These are phyloP conservation scores for Paratilapia polleni DNA, from an alignment of 2,113 vertebrate genomes.

Conservation along the genomic window DNA sequence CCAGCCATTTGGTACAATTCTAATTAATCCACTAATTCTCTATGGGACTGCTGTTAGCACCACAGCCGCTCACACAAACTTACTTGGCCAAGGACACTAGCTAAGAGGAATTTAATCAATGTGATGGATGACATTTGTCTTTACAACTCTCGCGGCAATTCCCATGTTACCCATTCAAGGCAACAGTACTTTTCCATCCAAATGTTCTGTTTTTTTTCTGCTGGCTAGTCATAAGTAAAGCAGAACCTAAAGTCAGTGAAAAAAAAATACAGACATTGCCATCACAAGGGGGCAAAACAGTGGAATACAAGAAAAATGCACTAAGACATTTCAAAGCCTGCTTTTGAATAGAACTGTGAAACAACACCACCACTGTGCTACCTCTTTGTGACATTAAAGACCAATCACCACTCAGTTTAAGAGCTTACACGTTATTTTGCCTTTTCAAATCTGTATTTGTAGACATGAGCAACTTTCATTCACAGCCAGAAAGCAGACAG, in stretches of 20 bases:
- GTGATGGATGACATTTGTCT: conserved; percentile 68
- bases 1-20: conserved; percentile 60
- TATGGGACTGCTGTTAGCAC: conserved; percentile 47
- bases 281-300: neutral
- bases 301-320: neutral
- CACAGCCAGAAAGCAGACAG: conserved; percentile 8
- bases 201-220: conserved; percentile 28
- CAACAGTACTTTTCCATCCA: conserved; percentile 38
- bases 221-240: conserved; percentile 31
- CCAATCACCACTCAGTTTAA: neutral
- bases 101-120: conserved; percentile 62
- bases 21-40: conserved; percentile 68
- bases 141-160: conserved; percentile 36
- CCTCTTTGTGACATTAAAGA: neutral
- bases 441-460: conserved; percentile 12
- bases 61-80: conserved; percentile 47
- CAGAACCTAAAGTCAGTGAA: conserved; percentile 8
- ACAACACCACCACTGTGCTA: neutral
- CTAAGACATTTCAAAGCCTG: neutral
- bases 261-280: conserved; percentile 2
- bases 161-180: conserved; percentile 47
- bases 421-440: neutral
- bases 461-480: conserved; percentile 15
- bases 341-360: neutral
- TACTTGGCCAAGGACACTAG: conserved; percentile 58